A percentile compares a stretch with the other conserved stretches of the same genome.
Conservation (phyloP, 2,888 invertebrate species). For the Torymus auratus region DNA sequence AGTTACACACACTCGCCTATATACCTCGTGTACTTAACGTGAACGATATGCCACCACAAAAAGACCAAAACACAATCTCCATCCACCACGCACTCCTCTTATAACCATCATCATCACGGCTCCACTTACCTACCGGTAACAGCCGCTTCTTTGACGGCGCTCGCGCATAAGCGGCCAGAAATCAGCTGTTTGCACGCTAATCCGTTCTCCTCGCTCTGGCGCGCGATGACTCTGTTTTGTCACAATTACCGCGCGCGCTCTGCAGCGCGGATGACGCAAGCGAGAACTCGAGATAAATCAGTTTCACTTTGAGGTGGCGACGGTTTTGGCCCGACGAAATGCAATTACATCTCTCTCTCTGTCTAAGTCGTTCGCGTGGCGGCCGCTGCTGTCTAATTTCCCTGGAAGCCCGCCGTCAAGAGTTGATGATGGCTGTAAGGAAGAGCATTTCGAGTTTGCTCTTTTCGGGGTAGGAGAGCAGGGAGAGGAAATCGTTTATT, state of each 20-base stretch:
- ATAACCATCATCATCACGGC: no score
- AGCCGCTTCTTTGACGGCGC: not conserved
- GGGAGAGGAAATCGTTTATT: no score
- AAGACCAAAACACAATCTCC: no score
- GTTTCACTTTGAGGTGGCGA: conserved; percentile 31
- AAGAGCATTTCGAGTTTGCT: no score
- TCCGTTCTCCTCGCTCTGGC: not conserved
- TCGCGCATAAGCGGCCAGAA: not conserved
- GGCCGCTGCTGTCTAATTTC: not conserved
- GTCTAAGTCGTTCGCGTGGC: not conserved
- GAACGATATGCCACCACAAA: no score
- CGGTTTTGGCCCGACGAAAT: conserved; percentile 25
- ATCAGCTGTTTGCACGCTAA: conserved; percentile 18
- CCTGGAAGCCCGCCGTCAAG: not conserved
- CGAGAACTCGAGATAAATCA: conserved; percentile 38
- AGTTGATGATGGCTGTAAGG: no score
- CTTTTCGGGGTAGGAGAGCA: no score
- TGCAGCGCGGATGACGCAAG: not conserved
- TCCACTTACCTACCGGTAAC: not conserved
- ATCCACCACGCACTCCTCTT: no score
- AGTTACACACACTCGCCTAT: no score
- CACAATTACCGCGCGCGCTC: conserved; percentile 5
- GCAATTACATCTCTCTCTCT: conserved; percentile 32
- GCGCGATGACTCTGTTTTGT: conserved; percentile 13
- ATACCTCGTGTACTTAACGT: no score